Conservation (phyloP, 2,888 invertebrate genomes). For the Philopedon plagiatum region DNA sequence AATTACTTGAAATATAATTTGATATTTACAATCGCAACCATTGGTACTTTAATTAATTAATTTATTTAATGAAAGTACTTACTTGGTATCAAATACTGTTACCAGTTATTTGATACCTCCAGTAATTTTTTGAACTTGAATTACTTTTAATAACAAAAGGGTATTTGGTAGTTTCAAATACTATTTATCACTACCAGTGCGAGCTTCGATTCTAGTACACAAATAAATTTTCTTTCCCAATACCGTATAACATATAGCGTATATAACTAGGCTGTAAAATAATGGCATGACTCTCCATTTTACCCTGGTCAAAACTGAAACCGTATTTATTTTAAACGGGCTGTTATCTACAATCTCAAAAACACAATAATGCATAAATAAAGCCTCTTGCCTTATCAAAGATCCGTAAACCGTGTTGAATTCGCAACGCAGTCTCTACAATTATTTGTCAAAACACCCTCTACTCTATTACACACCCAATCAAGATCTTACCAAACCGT, state of each 20-base stretch:
- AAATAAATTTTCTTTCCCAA: no score
- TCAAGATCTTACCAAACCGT: conserved; percentile 24
- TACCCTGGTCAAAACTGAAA: conserved; percentile 50
- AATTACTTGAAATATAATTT: no score
- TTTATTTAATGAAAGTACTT: no score
- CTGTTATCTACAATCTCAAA: conserved; percentile 62
- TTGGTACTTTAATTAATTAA: no score
- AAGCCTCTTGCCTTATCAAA: conserved; percentile 61
- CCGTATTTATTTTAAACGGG: conserved; percentile 58
- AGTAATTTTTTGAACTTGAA: no score
- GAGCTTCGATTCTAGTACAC: no score
- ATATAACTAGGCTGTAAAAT: not conserved
- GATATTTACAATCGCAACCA: no score
- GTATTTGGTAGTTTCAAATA: no score
- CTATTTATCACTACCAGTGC: no score
- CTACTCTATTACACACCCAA: conserved; percentile 40
- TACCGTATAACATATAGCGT: not conserved
- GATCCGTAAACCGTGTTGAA: conserved; percentile 62
- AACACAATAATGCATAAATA: conserved; percentile 65
- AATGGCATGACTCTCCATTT: conserved; percentile 17
- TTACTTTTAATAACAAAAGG: no score
- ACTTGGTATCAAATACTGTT: no score
- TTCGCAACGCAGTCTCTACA: conserved; percentile 52
- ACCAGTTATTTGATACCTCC: no score
- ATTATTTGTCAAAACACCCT: conserved; percentile 38